Evolutionary conservation across 37 sponge, comb jelly and placozoan species (phyloP).

Genomic region (Halisarca cf. caerulea): DNA sequence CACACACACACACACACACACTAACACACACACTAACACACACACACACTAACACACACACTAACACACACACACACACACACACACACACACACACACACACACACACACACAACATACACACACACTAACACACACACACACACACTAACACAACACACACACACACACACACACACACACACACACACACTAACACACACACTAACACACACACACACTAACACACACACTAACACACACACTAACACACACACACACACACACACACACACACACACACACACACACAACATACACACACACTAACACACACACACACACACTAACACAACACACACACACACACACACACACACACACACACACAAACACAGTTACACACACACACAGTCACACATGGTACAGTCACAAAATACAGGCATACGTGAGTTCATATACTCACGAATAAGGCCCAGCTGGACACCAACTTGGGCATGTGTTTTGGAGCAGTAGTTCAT

Average conservation of each 20-base stretch:
- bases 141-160: too few relatives aligned
- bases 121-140: too few relatives aligned
- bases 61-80: not conserved
- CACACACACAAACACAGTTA: too few relatives aligned
- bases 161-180: too few relatives aligned
- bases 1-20: not conserved
- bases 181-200: too few relatives aligned
- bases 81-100: slow-evolving; percentile 5
- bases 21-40: not conserved
- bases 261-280: not conserved
- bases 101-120: not conserved
- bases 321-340: not conserved
- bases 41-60: not conserved
- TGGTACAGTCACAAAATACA: too few relatives aligned
- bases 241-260: not conserved
- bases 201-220: slow-evolving; percentile 36
- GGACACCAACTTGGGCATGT: slow-evolving; percentile 27
- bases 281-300: not conserved
- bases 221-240: not conserved
- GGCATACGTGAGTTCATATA: too few relatives aligned
- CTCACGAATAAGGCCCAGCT: slow-evolving; percentile 60
- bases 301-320: not conserved
- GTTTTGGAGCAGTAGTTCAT: not conserved
- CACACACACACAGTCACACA: too few relatives aligned
- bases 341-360: not conserved